Base-by-base conservation (phyloP, 2,888 invertebrate genomes). In the Brachyptera putata region DNA sequence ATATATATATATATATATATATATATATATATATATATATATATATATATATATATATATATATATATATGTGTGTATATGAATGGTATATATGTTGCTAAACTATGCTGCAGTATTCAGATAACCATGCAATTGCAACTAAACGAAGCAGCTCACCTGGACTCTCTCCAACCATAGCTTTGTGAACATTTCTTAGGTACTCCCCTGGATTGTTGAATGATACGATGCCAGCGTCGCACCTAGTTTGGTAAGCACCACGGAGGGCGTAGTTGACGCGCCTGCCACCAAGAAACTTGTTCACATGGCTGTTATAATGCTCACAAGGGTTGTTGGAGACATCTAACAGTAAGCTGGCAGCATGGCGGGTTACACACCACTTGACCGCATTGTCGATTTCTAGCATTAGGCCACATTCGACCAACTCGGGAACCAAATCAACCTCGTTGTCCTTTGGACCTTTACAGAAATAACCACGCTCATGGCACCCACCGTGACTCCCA, bases 61-160 rank as follows among this genome's bases (percentile, higher is more conserved):
- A n/a, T n/a, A n/a, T n/a, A n/a, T n/a, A n/a, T n/a, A n/a, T n/a
- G n/a, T n/a, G n/a, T n/a, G n/a, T n/a, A n/a, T n/a, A n/a, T n/a
- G n/a, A n/a, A n/a, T n/a, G n/a, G n/a, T n/a, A n/a, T n/a, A n/a
- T n/a, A n/a, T n/a, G n/a, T n/a, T n/a, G n/a, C n/a, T n/a, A n/a
- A n/a, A n/a, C n/a, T n/a, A n/a, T n/a, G n/a, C n/a, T n/a, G n/a
- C n/a, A n/a, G n/a, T n/a, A n/a, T n/a, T n/a, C n/a, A n/a, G n/a
- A n/a, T n/a, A n/a, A n/a, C n/a, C n/a, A n/a, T n/a, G n/a, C n/a
- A n/a, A n/a, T n/a, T n/a, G n/a, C n/a, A n/a, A n/a, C n/a, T n/a
- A n/a, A n/a, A n/a, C n/a, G n/a, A n/a, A n/a, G n/a, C n/a, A 30
- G 21, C 43, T 21, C 43, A 43, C 43, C 43, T 4, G 43, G 43